Evolutionary conservation across 1,140 invertebrate species (phyloP).

Genomic region (Bombus ignitus): DNA sequence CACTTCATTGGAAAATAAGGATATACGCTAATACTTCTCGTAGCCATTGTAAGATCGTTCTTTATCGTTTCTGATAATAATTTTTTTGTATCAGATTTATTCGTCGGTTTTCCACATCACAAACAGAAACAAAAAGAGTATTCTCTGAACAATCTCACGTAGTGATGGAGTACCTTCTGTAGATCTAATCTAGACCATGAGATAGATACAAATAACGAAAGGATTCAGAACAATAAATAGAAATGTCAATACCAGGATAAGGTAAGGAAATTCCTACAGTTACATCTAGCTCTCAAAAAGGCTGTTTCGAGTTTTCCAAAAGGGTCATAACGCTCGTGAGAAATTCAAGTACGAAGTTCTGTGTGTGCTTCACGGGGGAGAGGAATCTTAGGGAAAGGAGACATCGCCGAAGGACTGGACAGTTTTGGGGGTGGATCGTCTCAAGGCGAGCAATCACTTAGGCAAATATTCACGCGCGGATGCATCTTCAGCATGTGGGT

Average conservation of each 20-base stretch:
- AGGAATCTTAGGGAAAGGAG: conserved; percentile 40
- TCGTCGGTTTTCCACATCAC: no score
- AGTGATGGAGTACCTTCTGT: neutral
- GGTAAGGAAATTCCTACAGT: conserved; percentile 24
- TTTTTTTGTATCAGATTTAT: neutral
- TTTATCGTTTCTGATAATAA: neutral
- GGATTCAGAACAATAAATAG: neutral
- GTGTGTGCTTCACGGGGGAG: conserved; percentile 48
- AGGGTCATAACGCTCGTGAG: conserved; percentile 49
- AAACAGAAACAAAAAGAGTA: neutral
- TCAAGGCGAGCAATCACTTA: conserved; percentile 81
- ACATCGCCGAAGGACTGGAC: conserved; percentile 47
- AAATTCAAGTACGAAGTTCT: conserved; percentile 69
- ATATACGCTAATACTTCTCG: no score
- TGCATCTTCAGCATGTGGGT: conserved; percentile 78
- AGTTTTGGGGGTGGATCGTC: conserved; percentile 62
- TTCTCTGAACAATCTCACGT: neutral
- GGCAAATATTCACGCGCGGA: conserved; percentile 80
- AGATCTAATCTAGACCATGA: neutral
- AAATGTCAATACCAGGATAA: conserved; percentile 11
- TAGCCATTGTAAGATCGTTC: neutral
- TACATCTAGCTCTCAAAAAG: conserved; percentile 32
- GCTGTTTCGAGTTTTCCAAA: conserved; percentile 69
- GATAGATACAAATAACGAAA: conserved; percentile 1
- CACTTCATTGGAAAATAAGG: neutral